Percentiles rank a stretch among this genome's conserved stretches.
Evolutionary conservation across 2,888 invertebrate species (phyloP).

Genomic region (Congeria kusceri): DNA sequence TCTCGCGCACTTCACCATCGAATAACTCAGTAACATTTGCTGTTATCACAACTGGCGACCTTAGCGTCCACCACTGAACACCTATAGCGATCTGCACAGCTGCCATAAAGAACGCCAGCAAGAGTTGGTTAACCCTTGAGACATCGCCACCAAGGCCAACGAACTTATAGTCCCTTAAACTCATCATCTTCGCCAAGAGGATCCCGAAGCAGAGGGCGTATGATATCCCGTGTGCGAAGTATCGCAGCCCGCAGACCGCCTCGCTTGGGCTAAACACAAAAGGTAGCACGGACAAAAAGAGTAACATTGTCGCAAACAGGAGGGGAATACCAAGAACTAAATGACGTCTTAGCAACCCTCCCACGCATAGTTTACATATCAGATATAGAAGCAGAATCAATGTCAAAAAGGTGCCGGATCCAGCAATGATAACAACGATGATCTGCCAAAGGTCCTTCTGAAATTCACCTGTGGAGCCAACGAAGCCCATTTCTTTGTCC

Average conservation of each 20-base stretch:
- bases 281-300: constrained; percentile 85
- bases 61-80: constrained; percentile 83
- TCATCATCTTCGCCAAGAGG: constrained; percentile 96
- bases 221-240: constrained; percentile 85
- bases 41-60: constrained; percentile 63
- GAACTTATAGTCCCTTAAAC: constrained; percentile 93
- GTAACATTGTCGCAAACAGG: constrained; percentile 84
- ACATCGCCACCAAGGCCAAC: constrained; percentile 94
- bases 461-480: constrained; percentile 65
- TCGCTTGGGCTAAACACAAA: constrained; percentile 85
- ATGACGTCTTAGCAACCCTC: constrained; percentile 72
- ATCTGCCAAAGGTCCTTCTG: constrained; percentile 91
- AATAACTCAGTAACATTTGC: constrained; percentile 55
- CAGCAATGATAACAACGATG: constrained; percentile 93
- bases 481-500: constrained; percentile 59
- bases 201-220: constrained; percentile 94
- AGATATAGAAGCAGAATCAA: constrained; percentile 94
- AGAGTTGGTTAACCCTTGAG: constrained; percentile 89
- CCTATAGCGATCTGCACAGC: constrained; percentile 88
- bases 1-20: constrained; percentile 24
- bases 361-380: constrained; percentile 90
- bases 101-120: constrained; percentile 94
- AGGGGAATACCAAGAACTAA: constrained; percentile 85
- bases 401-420: constrained; percentile 93
- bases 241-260: constrained; percentile 85